Percentiles rank a stretch among this genome's conserved stretches.
Evolutionary conservation across 2,888 invertebrate genomes (phyloP).

Genomic region (Epicampocera succincta): DNA sequence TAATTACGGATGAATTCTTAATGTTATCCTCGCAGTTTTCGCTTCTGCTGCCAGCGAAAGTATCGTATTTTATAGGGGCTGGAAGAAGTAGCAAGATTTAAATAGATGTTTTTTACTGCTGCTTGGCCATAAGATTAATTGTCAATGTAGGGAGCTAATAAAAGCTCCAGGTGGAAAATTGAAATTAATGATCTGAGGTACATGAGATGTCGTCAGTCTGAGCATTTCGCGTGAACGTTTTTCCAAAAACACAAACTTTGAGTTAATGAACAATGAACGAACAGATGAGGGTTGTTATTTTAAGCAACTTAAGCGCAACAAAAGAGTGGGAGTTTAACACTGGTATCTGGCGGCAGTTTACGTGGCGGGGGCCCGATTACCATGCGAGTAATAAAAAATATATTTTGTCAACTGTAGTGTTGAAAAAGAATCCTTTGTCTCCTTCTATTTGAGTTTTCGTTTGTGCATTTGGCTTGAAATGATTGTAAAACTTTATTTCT

Average conservation of each 20-base stretch:
- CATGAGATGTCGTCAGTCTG: conserved; percentile 10
- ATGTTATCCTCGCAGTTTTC: conserved; percentile 10
- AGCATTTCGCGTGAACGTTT: conserved; percentile 31
- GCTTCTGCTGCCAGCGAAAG: background rate
- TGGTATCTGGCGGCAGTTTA: too few relatives aligned
- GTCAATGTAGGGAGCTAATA: conserved; percentile 67
- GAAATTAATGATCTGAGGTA: conserved; percentile 68
- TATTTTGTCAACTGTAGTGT: conserved; percentile 4
- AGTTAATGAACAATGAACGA: conserved; percentile 4
- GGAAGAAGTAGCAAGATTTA: background rate
- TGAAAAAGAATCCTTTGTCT: conserved; percentile 10
- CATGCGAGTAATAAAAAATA: too few relatives aligned
- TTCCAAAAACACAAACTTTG: conserved; percentile 39
- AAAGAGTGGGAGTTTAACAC: background rate
- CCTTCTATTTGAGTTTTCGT: background rate
- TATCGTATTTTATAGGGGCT: background rate
- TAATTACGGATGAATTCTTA: conserved; percentile 15
- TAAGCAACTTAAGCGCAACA: background rate
- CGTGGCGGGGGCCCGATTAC: too few relatives aligned
- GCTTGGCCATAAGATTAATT: conserved; percentile 67
- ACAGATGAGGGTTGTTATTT: conserved; percentile 38
- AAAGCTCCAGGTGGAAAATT: conserved; percentile 70
- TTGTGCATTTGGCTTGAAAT: conserved; percentile 11
- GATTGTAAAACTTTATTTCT: background rate
- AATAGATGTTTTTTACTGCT: conserved; percentile 25